Evolutionary conservation across 2,888 invertebrate genomes (phyloP).

Genomic region (Mesorhabditis spiculigera): DNA sequence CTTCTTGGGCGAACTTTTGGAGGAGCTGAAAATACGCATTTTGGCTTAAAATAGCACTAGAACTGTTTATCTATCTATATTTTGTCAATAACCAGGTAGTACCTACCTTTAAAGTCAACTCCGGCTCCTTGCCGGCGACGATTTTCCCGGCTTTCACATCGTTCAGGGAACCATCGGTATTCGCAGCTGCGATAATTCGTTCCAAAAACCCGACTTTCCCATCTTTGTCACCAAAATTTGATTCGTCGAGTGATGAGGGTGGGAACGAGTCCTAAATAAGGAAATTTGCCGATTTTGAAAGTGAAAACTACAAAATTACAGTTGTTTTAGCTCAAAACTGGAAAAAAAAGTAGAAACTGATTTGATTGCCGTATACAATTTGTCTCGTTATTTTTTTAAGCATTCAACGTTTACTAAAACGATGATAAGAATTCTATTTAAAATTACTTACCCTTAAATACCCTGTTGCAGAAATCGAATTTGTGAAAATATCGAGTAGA

Average conservation of each 20-base stretch:
- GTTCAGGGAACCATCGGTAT: slow-evolving; percentile 43
- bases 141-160: slow-evolving; percentile 81
- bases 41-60: not conserved
- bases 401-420: no score
- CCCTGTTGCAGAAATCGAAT: slow-evolving; percentile 82
- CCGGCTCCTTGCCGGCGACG: slow-evolving; percentile 89
- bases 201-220: slow-evolving; percentile 81
- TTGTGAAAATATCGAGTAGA: slow-evolving; percentile 83
- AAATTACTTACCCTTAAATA: slow-evolving; percentile 70
- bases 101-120: slow-evolving; percentile 69
- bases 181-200: slow-evolving; percentile 72
- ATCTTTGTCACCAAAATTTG: slow-evolving; percentile 70
- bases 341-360: no score
- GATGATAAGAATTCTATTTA: no score
- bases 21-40: slow-evolving; percentile 22
- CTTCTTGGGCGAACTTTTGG: slow-evolving; percentile 27
- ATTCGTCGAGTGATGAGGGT: slow-evolving; percentile 9
- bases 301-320: not conserved
- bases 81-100: not conserved
- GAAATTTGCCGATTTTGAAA: not conserved
- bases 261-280: not conserved
- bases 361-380: no score
- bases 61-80: not conserved
- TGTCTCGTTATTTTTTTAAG: no score
- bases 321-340: no score